Percentiles rank a stretch among this genome's conserved stretches.
These are phyloP conservation scores for Columbina picui DNA, from an alignment of 2,113 vertebrate genomes.

Conservation along the genomic window DNA sequence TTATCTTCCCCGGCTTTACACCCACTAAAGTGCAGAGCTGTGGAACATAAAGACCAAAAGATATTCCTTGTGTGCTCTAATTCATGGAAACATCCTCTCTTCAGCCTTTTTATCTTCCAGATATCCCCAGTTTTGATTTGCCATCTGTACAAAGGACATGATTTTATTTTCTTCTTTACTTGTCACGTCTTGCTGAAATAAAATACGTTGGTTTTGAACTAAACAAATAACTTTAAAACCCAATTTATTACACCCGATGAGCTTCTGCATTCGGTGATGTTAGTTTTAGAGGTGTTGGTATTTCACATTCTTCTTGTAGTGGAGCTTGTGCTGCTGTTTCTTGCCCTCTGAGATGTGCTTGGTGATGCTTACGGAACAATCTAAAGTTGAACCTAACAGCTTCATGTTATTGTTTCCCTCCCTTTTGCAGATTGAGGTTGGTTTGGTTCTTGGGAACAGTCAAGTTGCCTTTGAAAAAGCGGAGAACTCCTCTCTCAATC, in stretches of 20 bases:
- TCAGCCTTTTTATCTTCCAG: neutral
- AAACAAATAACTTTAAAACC: neutral
- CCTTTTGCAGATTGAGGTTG: conserved; percentile 83
- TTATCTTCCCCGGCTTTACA: neutral
- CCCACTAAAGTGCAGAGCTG: neutral
- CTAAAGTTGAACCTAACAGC: neutral
- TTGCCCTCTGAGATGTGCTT: neutral
- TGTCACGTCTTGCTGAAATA: neutral
- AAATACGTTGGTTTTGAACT: neutral
- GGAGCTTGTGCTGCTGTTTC: neutral
- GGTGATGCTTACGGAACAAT: neutral
- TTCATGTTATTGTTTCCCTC: conserved; percentile 14
- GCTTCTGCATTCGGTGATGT: neutral
- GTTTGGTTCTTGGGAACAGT: conserved; percentile 91
- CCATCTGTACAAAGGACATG: neutral
- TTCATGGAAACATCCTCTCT: neutral
- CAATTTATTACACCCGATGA: neutral
- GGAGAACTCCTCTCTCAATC: conserved; percentile 89
- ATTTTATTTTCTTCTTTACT: neutral
- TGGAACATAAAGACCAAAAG: neutral
- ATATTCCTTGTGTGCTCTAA: neutral
- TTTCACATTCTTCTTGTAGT: neutral
- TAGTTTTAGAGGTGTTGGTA: neutral
- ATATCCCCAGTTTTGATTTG: neutral
- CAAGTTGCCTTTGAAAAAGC: conserved; percentile 97